phyloP scores from a whole-genome alignment of 2,888 invertebrate species.

The Andricus curvator region DNA sequence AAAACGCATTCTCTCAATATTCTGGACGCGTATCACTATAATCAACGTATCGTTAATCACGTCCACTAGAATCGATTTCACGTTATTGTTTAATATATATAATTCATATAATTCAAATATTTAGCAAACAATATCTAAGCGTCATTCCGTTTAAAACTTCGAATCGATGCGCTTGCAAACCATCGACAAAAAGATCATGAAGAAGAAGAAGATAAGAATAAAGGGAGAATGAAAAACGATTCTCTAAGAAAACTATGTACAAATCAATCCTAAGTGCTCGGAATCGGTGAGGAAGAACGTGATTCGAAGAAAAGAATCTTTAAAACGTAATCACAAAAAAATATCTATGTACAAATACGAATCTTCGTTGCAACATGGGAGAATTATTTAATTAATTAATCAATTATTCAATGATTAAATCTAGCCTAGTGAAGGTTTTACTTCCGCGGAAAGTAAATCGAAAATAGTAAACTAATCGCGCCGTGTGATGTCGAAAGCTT shows the following conservation, averaged over 20 bases:
- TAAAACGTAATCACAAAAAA: conserved; percentile 42
- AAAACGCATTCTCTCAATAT: conserved; percentile 54
- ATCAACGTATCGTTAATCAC: conserved; percentile 58
- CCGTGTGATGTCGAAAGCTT: neutral
- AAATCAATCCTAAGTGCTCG: conserved; percentile 34
- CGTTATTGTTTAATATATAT: conserved; percentile 47
- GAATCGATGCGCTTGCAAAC: conserved; percentile 42
- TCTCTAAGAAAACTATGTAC: conserved; percentile 51
- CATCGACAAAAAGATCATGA: conserved; percentile 48
- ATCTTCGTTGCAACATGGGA: conserved; percentile 21
- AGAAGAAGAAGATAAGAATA: conserved; percentile 56
- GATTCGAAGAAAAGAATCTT: conserved; percentile 45
- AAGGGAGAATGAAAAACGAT: conserved; percentile 43
- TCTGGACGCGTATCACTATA: conserved; percentile 64
- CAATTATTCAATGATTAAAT: neutral
- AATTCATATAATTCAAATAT: conserved; percentile 53
- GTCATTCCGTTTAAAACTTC: conserved; percentile 63
- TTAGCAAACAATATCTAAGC: conserved; percentile 66
- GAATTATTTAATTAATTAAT: neutral
- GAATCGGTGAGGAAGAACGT: conserved; percentile 44
- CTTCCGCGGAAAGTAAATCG: conserved; percentile 8
- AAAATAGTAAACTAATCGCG: conserved; percentile 1
- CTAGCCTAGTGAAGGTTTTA: neutral
- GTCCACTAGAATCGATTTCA: conserved; percentile 47
- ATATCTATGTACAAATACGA: conserved; percentile 45